phyloP scores from a whole-genome alignment of 2,113 vertebrate species.

The Phalacrocorax brasilianus region DNA sequence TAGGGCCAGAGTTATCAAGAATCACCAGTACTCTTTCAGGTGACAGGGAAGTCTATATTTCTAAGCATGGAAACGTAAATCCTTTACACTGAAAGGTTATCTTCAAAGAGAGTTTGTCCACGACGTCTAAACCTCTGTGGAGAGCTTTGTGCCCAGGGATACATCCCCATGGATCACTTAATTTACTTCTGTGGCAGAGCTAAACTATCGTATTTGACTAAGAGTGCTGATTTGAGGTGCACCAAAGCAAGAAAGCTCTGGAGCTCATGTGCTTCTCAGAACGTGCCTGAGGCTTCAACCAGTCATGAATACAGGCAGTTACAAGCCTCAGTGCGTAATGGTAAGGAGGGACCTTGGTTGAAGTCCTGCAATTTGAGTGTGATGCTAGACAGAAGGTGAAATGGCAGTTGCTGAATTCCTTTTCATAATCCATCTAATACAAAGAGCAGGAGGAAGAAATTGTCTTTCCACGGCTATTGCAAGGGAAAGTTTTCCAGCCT shows the following conservation, averaged over 20 bases:
- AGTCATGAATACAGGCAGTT: background rate
- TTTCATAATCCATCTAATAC: background rate
- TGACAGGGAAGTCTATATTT: background rate
- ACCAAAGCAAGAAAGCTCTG: background rate
- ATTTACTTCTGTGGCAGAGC: background rate
- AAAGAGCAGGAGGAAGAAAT: background rate
- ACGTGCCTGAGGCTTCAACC: background rate
- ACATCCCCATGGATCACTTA: accelerated
- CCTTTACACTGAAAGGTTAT: background rate
- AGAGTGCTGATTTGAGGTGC: background rate
- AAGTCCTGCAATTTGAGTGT: background rate
- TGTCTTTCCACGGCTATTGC: background rate
- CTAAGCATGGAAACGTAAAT: background rate
- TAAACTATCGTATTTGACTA: background rate
- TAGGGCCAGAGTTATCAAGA: background rate
- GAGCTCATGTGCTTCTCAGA: background rate
- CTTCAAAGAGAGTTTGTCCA: background rate
- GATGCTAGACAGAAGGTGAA: background rate
- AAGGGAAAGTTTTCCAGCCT: background rate
- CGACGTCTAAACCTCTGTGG: background rate
- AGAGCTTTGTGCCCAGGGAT: background rate
- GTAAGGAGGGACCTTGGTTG: background rate
- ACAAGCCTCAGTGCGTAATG: accelerated
- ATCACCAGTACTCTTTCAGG: background rate
- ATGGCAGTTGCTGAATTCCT: background rate